A percentile compares a stretch with the other conserved stretches of the same genome.
phyloP scores from a whole-genome alignment of 2,113 vertebrate species.

The Hippocampus guttulatus region DNA sequence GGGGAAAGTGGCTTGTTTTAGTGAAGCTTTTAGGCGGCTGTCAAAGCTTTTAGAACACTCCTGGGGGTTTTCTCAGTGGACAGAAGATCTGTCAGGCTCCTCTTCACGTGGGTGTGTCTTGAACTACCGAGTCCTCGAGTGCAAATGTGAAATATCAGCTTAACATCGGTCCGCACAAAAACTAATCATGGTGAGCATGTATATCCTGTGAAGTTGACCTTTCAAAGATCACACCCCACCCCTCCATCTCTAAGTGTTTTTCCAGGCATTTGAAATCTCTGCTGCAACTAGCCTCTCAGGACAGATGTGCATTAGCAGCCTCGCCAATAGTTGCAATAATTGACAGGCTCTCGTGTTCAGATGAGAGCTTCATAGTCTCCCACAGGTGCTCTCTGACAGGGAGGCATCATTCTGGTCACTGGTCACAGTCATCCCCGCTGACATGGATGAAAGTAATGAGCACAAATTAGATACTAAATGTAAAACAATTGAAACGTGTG shows the following conservation, averaged over 20 bases:
- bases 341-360: slow-evolving; percentile 41
- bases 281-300: slow-evolving; percentile 28
- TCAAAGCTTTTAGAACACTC: slow-evolving; percentile 2
- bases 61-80: slow-evolving; percentile 11
- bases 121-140: neutral
- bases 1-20: slow-evolving; percentile 3
- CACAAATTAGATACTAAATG: neutral
- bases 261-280: slow-evolving; percentile 24
- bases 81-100: slow-evolving; percentile 6
- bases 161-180: neutral
- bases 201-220: slow-evolving; percentile 5
- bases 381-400: slow-evolving; percentile 14
- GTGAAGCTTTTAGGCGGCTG: slow-evolving; percentile 28
- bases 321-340: slow-evolving; percentile 37
- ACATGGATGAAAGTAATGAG: neutral
- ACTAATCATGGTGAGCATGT: neutral
- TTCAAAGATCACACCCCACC: slow-evolving; percentile 7
- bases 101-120: neutral
- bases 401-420: slow-evolving; percentile 8
- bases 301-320: slow-evolving; percentile 62
- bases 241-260: slow-evolving; percentile 34
- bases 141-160: neutral
- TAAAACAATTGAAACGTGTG: too few species aligned
- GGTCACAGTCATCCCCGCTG: slow-evolving; percentile 7
- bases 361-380: slow-evolving; percentile 32